These are phyloP conservation scores for Polydesmus complanatus DNA, from an alignment of 2,888 invertebrate genomes.

Conservation along the genomic window DNA sequence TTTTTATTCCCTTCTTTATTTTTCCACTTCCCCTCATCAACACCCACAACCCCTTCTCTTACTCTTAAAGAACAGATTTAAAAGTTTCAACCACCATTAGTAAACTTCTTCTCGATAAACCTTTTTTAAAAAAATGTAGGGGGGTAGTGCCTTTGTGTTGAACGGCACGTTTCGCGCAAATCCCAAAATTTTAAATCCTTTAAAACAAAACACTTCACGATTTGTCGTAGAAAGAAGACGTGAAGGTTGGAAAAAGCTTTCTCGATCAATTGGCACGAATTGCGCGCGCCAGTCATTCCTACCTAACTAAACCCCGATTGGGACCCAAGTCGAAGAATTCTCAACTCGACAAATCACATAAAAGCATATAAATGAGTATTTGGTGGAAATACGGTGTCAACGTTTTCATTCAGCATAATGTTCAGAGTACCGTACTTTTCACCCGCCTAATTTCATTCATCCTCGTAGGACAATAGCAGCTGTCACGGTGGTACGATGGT, in stretches of 20 bases:
- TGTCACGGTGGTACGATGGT: not conserved
- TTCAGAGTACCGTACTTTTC: no score
- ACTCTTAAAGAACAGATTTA: not conserved
- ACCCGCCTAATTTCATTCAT: not conserved
- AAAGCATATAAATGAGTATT: no score
- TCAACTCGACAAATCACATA: no score
- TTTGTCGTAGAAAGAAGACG: no score
- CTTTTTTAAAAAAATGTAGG: not conserved
- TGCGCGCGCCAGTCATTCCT: no score
- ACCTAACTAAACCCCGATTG: no score
- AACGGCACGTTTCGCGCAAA: not conserved
- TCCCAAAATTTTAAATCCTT: not conserved
- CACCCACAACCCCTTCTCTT: not conserved
- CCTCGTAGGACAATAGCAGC: not conserved
- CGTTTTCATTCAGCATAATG: not conserved
- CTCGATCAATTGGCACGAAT: no score
- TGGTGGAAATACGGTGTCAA: not conserved
- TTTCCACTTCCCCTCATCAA: not conserved
- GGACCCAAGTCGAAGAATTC: no score
- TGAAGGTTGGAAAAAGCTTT: no score
- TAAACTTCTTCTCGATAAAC: not conserved
- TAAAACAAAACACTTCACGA: not conserved
- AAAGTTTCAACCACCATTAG: not conserved
- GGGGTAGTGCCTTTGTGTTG: not conserved
- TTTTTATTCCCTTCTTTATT: not conserved